Conservation (phyloP, 53 echinoderm and acorn worm species). For the Arbacia lixula region DNA sequence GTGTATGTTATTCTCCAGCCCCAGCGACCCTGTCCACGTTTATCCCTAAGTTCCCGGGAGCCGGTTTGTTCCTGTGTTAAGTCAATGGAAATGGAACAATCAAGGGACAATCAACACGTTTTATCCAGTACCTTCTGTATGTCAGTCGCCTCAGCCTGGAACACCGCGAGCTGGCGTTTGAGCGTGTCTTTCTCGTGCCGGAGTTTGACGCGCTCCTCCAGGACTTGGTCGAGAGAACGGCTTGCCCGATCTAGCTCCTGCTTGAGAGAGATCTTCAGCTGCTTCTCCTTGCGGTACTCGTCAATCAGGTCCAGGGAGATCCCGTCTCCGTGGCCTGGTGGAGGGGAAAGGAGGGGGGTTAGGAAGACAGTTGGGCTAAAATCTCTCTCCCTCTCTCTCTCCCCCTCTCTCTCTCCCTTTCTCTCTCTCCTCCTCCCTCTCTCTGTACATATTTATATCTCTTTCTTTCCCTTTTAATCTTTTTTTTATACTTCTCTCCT, state of each 20-base stretch:
- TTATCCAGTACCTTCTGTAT: constrained; percentile 7
- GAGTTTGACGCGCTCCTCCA: neutral
- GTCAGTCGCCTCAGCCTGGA: constrained; percentile 2
- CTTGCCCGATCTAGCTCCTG: neutral
- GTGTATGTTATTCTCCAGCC: too few relatives aligned
- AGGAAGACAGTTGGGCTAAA: too few relatives aligned
- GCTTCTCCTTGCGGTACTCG: constrained; percentile 27
- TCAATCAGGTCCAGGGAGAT: constrained; percentile 32
- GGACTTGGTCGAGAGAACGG: neutral
- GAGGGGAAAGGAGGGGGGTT: neutral
- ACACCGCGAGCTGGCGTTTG: neutral
- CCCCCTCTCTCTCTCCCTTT: too few relatives aligned
- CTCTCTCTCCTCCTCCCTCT: too few relatives aligned
- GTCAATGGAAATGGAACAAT: neutral
- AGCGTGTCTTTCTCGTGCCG: neutral
- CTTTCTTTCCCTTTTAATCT: too few relatives aligned
- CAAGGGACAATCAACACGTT: too few relatives aligned
- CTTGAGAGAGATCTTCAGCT: constrained; percentile 1
- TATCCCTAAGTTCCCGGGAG: too few relatives aligned
- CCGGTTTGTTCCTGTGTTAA: too few relatives aligned
- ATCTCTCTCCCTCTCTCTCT: too few relatives aligned
- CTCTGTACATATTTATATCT: too few relatives aligned
- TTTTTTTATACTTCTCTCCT: too few relatives aligned
- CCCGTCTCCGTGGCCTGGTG: constrained; percentile 14
- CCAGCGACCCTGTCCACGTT: too few relatives aligned